Evolutionary conservation across 2,113 vertebrate species (phyloP), one percentile per base, ranked within the genome.

Genomic region (Strix aluco): DNA sequence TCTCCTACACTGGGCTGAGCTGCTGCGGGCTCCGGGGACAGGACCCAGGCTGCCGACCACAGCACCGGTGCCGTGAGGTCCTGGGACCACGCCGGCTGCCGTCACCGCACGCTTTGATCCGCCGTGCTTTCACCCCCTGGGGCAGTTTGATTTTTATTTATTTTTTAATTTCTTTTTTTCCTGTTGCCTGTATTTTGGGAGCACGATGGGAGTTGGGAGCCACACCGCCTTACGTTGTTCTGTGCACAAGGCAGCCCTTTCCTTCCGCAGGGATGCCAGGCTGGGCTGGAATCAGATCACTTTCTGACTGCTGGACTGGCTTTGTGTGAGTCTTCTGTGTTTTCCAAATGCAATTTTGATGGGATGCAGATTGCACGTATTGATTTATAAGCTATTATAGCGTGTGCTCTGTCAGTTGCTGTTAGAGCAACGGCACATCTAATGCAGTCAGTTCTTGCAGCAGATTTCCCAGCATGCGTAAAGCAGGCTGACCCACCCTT

Each of bases 401-500:
- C 2, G 44, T 6, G 3, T 6, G 36, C 81, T 42, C 81, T 63
- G 49, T 32, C 36, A 8, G 49, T 6, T 4, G 44, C 82, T 2
- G 17, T 44, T 18, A 5, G 57, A 79, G 78, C 92, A 19, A 18
- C 55, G 9, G 72, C 84, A 38, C 34, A 5, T 6, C 66, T 10
- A 5, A 51, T 89, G 83, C 94, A 49, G 89, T 80, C 9, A 0
- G 58, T 40, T 81, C 72, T 74, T 96, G 88, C 95, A 38, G 96
- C 88, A 96, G 95, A 92, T 94, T 96, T 95, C 92, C 96, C 94
- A 44, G 90, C 90, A 75, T 95, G 88, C 85, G n/a, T 77, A 25
- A 4, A 59, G 82, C 72, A 32, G 81, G 13, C 46, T 86, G 73
- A 80, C 88, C 95, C 86, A 77, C 88, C 94, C 95, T 81, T 15